A percentile compares a stretch with the other conserved stretches of the same genome.
Evolutionary conservation across 2,797 vertebrate genomes (phyloP).

Genomic region (Hybognathus amarus): DNA sequence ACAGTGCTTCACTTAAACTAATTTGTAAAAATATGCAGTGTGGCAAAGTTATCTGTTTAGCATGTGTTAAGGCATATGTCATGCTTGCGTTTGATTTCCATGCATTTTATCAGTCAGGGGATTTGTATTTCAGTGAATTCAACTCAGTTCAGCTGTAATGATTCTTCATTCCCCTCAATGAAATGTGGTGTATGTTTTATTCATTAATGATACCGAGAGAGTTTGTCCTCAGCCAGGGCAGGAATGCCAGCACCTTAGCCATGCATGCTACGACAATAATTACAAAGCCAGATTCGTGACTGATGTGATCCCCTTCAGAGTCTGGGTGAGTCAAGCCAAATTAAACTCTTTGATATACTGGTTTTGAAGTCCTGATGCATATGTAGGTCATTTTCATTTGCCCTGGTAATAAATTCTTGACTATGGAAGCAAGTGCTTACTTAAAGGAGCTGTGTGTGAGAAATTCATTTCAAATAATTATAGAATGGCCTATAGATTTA

Average conservation of each 20-base stretch:
- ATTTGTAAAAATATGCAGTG: slow-evolving; percentile 20
- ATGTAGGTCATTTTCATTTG: slow-evolving; percentile 40
- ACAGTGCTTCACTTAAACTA: not conserved
- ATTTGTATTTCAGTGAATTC: slow-evolving; percentile 22
- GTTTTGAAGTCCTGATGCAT: slow-evolving; percentile 29
- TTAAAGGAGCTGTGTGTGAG: too few relatives aligned
- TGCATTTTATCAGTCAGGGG: slow-evolving; percentile 17
- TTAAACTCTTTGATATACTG: slow-evolving; percentile 31
- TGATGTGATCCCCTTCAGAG: slow-evolving; percentile 25
- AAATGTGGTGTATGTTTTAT: slow-evolving; percentile 43
- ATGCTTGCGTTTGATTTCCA: slow-evolving; percentile 1
- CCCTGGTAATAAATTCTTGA: slow-evolving; percentile 32
- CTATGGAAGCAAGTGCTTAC: not conserved
- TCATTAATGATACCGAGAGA: slow-evolving; percentile 46
- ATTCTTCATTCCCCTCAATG: not conserved
- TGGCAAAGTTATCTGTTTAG: slow-evolving; percentile 5
- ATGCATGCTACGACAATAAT: slow-evolving; percentile 47
- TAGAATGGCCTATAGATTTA: too few relatives aligned
- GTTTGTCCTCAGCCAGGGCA: slow-evolving; percentile 24
- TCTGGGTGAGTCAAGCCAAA: slow-evolving; percentile 35
- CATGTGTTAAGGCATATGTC: slow-evolving; percentile 20
- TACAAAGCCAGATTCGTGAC: slow-evolving; percentile 45
- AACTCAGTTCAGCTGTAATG: not conserved
- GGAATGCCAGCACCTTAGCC: slow-evolving; percentile 34
- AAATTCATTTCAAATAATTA: too few relatives aligned